A percentile compares a stretch with the other conserved stretches of the same genome.
Conservation (phyloP, 1,140 invertebrate genomes). For the Brachionus koreanus region DNA sequence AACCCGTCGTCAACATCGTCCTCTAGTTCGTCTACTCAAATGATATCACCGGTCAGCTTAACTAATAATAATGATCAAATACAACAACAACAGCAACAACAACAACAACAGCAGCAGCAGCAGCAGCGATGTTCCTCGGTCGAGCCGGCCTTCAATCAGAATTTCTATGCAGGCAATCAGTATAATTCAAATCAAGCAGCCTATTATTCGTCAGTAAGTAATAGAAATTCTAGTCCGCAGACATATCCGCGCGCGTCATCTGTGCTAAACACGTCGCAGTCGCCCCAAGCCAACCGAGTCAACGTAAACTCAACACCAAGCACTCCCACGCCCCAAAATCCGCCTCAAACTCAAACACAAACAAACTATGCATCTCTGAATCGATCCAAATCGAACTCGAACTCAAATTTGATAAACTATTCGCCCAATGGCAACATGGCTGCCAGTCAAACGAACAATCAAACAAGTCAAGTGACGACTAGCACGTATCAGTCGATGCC, state of each 20-base stretch:
- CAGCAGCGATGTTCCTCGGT: not conserved
- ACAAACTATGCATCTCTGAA: not conserved
- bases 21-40: conserved; percentile 20
- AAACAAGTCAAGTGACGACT: not conserved
- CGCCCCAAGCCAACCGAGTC: not conserved
- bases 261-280: not conserved
- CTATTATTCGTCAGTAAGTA: not conserved
- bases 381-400: conserved; percentile 13
- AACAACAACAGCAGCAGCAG: not conserved
- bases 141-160: not conserved
- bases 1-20: conserved; percentile 37
- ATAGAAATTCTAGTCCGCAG: not conserved
- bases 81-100: not conserved
- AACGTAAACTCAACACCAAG: not conserved
- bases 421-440: not conserved
- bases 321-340: not conserved
- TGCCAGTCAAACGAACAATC: not conserved
- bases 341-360: not conserved
- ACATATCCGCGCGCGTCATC: not conserved
- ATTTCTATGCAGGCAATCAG: not conserved
- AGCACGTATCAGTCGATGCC: not conserved
- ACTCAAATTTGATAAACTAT: not conserved
- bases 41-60: conserved; percentile 13
- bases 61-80: not conserved
- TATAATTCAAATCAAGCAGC: not conserved